phyloP scores from a whole-genome alignment of 2,113 vertebrate genomes.

The Hiodon tergisus region DNA sequence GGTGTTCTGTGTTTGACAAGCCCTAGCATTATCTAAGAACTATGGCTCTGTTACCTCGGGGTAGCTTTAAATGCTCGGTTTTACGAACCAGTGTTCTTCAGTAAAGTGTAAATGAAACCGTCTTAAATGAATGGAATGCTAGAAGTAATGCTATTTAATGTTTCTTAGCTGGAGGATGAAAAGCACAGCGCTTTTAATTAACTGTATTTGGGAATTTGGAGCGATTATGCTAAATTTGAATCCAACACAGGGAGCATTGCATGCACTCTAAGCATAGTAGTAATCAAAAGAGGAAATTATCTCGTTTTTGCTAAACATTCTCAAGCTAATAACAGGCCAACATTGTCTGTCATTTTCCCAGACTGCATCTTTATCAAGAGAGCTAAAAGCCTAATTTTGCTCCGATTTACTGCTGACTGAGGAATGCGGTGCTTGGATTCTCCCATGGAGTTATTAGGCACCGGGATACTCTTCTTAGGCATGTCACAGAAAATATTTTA shows the following conservation, averaged over 20 bases:
- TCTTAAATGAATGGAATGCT: too few relatives aligned
- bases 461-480: not conserved
- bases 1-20: not conserved
- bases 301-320: not conserved
- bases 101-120: too few relatives aligned
- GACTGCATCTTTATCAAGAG: not conserved
- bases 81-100: too few relatives aligned
- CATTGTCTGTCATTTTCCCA: not conserved
- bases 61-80: too few relatives aligned
- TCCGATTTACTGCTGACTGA: not conserved
- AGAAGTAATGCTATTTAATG: too few relatives aligned
- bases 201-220: not conserved
- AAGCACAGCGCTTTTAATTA: not conserved
- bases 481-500: conserved; percentile 38
- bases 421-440: too few relatives aligned
- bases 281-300: conserved; percentile 46
- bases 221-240: not conserved
- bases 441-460: not conserved
- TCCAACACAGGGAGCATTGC: not conserved
- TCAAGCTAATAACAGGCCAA: not conserved
- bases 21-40: not conserved
- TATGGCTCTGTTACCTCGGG: not conserved
- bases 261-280: conserved; percentile 21
- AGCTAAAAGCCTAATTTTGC: too few relatives aligned
- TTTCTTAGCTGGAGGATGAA: not conserved